Evolutionary conservation across 2,888 invertebrate species (phyloP).

Genomic region (Alviniconcha strummeri): DNA sequence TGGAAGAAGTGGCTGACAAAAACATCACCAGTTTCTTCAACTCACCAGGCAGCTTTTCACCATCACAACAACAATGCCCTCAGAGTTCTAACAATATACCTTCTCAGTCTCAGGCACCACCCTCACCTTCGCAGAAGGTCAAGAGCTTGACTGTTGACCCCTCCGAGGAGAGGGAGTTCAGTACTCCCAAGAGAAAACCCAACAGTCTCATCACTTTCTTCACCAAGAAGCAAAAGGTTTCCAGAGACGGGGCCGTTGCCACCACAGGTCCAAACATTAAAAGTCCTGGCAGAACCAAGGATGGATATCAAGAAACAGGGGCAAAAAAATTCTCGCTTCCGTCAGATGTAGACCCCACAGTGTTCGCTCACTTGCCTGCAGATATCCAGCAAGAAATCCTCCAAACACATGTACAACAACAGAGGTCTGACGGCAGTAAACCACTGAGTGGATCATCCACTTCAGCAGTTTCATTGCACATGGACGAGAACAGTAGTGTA

Average conservation of each 20-base stretch:
- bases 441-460: neutral
- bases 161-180: too few species aligned
- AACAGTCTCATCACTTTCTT: neutral
- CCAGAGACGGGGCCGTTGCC: neutral
- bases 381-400: slow-evolving; percentile 56
- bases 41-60: slow-evolving; percentile 33
- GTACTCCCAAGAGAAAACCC: neutral
- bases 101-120: neutral
- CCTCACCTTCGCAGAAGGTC: neutral
- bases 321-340: slow-evolving; percentile 35
- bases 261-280: neutral
- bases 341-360: slow-evolving; percentile 47
- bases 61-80: neutral
- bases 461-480: neutral
- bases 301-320: neutral
- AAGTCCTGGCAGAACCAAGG: neutral
- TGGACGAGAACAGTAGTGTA: neutral
- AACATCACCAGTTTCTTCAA: slow-evolving; percentile 52
- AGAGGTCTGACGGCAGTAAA: neutral
- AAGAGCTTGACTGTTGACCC: neutral
- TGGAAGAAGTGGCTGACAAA: slow-evolving; percentile 46
- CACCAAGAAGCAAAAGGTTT: slow-evolving; percentile 17
- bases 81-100: neutral
- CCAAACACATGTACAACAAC: slow-evolving; percentile 23
- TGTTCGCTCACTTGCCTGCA: slow-evolving; percentile 50